phyloP scores from a whole-genome alignment of 2,888 invertebrate species.

The Uloborus plumipes region DNA sequence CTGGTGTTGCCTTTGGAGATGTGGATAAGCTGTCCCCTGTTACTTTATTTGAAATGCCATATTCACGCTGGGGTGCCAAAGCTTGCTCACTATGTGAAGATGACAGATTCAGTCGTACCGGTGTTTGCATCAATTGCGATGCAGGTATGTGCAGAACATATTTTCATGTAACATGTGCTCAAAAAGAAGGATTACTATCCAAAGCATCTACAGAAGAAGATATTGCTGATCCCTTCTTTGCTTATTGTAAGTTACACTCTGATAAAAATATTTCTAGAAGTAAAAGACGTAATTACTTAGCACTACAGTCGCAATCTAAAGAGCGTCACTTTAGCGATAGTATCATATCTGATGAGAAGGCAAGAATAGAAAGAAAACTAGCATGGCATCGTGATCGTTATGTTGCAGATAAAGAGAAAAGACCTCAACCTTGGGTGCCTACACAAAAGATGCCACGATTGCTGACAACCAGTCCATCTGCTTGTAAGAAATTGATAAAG shows the following conservation, averaged over 20 bases:
- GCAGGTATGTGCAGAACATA: slow-evolving; percentile 97
- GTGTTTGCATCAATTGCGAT: slow-evolving; percentile 97
- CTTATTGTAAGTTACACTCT: slow-evolving; percentile 94
- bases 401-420: slow-evolving; percentile 70
- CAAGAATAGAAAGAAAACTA: slow-evolving; percentile 72
- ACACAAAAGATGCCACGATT: slow-evolving; percentile 94
- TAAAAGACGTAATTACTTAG: slow-evolving; percentile 82
- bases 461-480: slow-evolving; percentile 90
- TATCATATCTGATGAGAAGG: slow-evolving; percentile 69
- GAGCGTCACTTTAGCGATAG: slow-evolving; percentile 52
- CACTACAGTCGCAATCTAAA: slow-evolving; percentile 82
- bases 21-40: slow-evolving; percentile 88
- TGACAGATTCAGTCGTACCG: slow-evolving; percentile 87
- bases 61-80: slow-evolving; percentile 94
- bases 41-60: slow-evolving; percentile 97
- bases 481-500: slow-evolving; percentile 83
- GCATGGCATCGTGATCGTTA: slow-evolving; percentile 87
- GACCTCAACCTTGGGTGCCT: slow-evolving; percentile 85
- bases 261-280: slow-evolving; percentile 85
- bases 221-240: slow-evolving; percentile 94
- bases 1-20: slow-evolving; percentile 97
- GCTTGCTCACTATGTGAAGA: slow-evolving; percentile 92
- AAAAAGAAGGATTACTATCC: slow-evolving; percentile 90
- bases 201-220: slow-evolving; percentile 80
- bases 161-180: slow-evolving; percentile 98